Conservation (phyloP, 2,888 invertebrate genomes). For the Chouioia cunea region DNA sequence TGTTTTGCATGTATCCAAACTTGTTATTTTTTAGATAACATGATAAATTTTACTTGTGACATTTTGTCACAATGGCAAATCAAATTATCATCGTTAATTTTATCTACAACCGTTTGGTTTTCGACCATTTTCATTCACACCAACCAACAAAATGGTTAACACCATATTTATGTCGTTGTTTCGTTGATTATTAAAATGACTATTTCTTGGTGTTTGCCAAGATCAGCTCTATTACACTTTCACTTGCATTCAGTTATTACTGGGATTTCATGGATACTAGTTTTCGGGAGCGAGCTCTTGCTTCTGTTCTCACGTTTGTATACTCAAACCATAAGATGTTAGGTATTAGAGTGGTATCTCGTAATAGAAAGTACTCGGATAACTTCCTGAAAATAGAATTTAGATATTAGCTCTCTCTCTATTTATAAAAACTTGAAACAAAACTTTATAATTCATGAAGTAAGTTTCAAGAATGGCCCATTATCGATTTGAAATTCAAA, state of each 20-base stretch:
- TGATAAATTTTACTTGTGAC: slow-evolving; percentile 17
- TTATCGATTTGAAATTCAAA: background rate
- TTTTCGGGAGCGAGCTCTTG: slow-evolving; percentile 83
- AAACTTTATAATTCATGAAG: slow-evolving; percentile 4
- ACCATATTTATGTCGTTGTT: slow-evolving; percentile 37
- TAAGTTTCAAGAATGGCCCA: slow-evolving; percentile 16
- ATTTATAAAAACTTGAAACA: slow-evolving; percentile 23
- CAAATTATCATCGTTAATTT: slow-evolving; percentile 25
- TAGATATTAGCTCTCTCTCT: too few species aligned
- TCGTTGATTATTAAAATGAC: slow-evolving; percentile 26
- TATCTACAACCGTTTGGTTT: slow-evolving; percentile 21
- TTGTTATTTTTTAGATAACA: slow-evolving; percentile 38
- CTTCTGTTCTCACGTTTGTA: slow-evolving; percentile 87
- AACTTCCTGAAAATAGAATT: slow-evolving; percentile 76
- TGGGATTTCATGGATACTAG: slow-evolving; percentile 85
- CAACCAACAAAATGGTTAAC: slow-evolving; percentile 27
- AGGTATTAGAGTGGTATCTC: slow-evolving; percentile 91
- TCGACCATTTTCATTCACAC: slow-evolving; percentile 13
- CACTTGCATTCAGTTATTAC: slow-evolving; percentile 66
- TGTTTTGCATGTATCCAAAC: slow-evolving; percentile 32
- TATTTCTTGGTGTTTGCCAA: slow-evolving; percentile 17
- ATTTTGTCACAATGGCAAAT: slow-evolving; percentile 15
- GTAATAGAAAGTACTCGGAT: slow-evolving; percentile 86
- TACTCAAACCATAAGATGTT: slow-evolving; percentile 96
- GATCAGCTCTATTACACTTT: slow-evolving; percentile 28